These are phyloP conservation scores for Lapara coniferarum DNA, from an alignment of 2,888 invertebrate genomes.

Conservation along the genomic window DNA sequence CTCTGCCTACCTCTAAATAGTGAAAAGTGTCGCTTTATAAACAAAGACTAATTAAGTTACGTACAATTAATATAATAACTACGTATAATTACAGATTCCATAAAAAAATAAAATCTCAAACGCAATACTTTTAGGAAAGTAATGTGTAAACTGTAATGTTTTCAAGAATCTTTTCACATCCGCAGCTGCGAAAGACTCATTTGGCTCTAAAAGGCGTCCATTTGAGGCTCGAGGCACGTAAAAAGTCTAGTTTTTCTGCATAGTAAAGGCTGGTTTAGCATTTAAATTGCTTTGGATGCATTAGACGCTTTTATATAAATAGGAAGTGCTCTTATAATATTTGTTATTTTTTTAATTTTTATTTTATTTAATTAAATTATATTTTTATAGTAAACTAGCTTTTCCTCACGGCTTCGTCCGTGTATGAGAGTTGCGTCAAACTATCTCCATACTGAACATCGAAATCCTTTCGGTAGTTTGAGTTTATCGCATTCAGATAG, in stretches of 20 bases:
- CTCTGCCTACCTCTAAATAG: no score
- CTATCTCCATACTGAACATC: no score
- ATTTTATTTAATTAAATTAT: no score
- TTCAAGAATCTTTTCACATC: neutral
- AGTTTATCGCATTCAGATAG: no score
- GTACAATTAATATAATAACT: neutral
- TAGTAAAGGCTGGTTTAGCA: neutral
- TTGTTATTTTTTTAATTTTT: no score
- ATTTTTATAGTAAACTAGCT: no score
- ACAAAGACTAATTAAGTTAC: no score
- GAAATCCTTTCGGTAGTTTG: no score
- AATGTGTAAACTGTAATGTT: neutral
- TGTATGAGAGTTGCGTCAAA: no score
- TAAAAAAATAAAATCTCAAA: neutral
- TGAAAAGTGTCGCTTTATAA: no score
- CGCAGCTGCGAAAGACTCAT: neutral
- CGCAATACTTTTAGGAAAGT: neutral
- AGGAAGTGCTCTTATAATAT: neutral
- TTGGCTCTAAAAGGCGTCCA: conserved; percentile 6
- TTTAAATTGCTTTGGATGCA: neutral
- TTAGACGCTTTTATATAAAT: neutral
- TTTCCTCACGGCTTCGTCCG: no score
- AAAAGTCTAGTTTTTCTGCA: conserved; percentile 8
- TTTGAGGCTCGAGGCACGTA: conserved; percentile 1
- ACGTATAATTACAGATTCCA: no score